Percentiles rank a stretch among this genome's conserved stretches.
Evolutionary conservation across 2,113 vertebrate genomes (phyloP).

Genomic region (zebrafish (Danio rerio)): DNA sequence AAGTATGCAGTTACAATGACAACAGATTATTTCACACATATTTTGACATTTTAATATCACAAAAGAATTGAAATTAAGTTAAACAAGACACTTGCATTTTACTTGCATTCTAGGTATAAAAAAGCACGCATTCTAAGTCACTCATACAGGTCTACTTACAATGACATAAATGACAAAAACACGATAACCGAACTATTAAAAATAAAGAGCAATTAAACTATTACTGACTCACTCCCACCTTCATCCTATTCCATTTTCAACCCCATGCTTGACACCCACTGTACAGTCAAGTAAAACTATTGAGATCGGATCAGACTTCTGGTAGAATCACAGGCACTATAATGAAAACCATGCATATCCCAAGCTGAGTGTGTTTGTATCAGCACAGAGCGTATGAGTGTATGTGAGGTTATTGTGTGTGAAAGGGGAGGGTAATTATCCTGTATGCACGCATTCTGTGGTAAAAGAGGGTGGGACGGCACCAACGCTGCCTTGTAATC

Average conservation of each 20-base stretch:
- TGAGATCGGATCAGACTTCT: not conserved
- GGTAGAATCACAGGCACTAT: slow-evolving; percentile 1
- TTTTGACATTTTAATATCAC: too few relatives aligned
- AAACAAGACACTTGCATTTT: too few relatives aligned
- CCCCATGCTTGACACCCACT: too few relatives aligned
- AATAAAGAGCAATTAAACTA: not conserved
- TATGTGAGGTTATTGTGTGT: slow-evolving; percentile 18
- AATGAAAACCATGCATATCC: slow-evolving; percentile 54
- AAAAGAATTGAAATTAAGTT: too few relatives aligned
- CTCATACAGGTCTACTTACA: too few relatives aligned
- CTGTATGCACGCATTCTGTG: slow-evolving; percentile 35
- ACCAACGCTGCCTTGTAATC: slow-evolving; percentile 50
- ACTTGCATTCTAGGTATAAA: too few relatives aligned
- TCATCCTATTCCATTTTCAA: not conserved
- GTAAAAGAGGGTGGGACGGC: slow-evolving; percentile 16
- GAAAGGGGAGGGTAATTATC: slow-evolving; percentile 47
- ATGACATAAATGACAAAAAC: too few relatives aligned
- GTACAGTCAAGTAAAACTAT: not conserved
- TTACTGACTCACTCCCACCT: not conserved
- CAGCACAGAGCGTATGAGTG: slow-evolving; percentile 11
- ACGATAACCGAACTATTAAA: not conserved
- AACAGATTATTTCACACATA: too few relatives aligned
- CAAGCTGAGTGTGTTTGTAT: slow-evolving; percentile 34
- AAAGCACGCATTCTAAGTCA: too few relatives aligned
- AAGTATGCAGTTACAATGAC: too few relatives aligned